phyloP scores from a whole-genome alignment of 2,113 vertebrate genomes.

The Hippotragus niger region DNA sequence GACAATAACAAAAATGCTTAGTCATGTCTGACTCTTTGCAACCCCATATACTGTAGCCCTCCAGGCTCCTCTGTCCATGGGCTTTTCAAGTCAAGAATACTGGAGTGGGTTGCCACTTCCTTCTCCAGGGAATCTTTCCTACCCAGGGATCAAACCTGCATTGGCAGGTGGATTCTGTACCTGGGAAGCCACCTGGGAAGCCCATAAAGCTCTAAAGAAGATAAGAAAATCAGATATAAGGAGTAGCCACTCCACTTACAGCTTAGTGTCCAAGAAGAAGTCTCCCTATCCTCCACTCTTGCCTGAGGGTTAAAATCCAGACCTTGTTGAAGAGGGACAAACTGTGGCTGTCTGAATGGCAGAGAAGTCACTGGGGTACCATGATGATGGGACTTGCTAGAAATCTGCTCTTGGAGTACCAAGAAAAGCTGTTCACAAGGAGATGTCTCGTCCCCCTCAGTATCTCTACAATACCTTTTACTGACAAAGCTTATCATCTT shows the following conservation, averaged over 20 bases:
- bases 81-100: neutral
- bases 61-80: neutral
- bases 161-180: neutral
- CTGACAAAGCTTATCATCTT: neutral
- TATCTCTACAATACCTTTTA: neutral
- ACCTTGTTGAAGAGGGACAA: neutral
- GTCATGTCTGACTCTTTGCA: neutral
- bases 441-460: neutral
- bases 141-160: neutral
- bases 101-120: neutral
- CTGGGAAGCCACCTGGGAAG: neutral
- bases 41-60: neutral
- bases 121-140: neutral
- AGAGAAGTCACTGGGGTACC: neutral
- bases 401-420: neutral
- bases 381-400: neutral
- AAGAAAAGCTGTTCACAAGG: conserved; percentile 18
- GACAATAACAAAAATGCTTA: neutral
- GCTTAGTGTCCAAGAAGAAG: neutral
- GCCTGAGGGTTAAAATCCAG: neutral
- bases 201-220: neutral
- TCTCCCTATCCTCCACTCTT: neutral
- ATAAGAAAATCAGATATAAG: neutral
- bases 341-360: neutral
- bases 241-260: neutral